Conservation (phyloP, 2,888 invertebrate species). For the Alviniconcha strummeri region DNA sequence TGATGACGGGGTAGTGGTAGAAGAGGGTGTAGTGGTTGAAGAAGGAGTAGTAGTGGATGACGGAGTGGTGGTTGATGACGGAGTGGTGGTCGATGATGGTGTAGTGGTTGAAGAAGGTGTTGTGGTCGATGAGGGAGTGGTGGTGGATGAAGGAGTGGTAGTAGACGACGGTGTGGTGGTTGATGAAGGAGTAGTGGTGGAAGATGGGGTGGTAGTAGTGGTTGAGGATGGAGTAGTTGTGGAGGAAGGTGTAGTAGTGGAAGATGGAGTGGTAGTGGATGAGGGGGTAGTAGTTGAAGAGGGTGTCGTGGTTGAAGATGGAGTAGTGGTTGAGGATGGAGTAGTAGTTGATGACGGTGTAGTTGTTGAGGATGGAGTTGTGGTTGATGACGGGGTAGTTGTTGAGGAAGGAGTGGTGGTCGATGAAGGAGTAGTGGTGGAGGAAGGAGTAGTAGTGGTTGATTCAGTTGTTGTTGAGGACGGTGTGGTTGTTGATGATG, state of each 20-base stretch:
- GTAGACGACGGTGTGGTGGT: constrained; percentile 9
- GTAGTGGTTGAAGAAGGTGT: too few species aligned
- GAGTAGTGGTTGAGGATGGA: too few species aligned
- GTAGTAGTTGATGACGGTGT: too few species aligned
- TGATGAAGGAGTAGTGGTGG: too few species aligned
- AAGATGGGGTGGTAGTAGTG: too few species aligned
- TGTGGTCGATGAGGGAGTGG: neutral
- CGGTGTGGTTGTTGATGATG: neutral
- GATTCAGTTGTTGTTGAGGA: neutral
- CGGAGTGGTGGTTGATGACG: neutral
- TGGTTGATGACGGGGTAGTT: neutral
- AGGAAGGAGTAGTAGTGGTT: neutral
- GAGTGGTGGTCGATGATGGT: too few species aligned
- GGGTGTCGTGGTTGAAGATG: too few species aligned
- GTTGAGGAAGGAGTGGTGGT: neutral
- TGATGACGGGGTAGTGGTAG: neutral
- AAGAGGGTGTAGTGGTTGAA: neutral
- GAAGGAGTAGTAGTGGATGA: neutral
- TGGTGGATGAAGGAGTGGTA: constrained; percentile 5
- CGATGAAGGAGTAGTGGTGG: neutral
- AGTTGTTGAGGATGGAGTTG: too few species aligned
- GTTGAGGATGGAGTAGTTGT: too few species aligned
- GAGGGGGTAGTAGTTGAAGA: too few species aligned
- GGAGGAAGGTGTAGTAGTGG: too few species aligned
- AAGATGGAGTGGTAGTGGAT: too few species aligned